phyloP scores from a whole-genome alignment of 2,113 vertebrate genomes.

The Macrotus californicus region DNA sequence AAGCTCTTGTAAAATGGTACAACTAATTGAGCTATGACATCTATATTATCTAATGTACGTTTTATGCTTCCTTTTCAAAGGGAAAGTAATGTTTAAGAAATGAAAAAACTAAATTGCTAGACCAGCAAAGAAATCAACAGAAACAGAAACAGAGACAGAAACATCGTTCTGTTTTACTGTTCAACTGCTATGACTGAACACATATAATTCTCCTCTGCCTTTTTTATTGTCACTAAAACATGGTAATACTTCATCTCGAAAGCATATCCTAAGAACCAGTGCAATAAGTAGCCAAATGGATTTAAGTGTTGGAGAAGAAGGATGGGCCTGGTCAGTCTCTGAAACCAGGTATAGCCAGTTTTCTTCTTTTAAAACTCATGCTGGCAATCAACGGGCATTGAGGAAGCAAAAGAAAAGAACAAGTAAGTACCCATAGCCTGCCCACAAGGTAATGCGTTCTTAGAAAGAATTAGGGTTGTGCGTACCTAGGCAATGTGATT shows the following conservation, averaged over 20 bases:
- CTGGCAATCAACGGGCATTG: background rate
- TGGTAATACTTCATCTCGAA: background rate
- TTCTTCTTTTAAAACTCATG: background rate
- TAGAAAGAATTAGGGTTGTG: background rate
- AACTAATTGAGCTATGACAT: conserved; percentile 57
- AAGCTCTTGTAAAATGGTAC: conserved; percentile 61
- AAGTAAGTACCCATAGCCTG: background rate
- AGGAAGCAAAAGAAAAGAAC: background rate
- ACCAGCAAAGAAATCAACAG: background rate
- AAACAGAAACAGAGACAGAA: no score
- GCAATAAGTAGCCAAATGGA: background rate
- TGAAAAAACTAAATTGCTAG: background rate
- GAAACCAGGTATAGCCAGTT: background rate
- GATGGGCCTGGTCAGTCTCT: background rate
- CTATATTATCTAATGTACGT: conserved; percentile 25
- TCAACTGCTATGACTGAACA: background rate
- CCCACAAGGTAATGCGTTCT: background rate
- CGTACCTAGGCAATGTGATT: no score
- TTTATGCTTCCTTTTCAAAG: conserved; percentile 22
- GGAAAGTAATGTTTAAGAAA: background rate
- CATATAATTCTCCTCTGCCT: background rate
- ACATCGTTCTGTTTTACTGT: background rate
- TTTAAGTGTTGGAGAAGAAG: background rate
- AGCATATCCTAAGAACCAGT: background rate
- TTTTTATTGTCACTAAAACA: background rate